Percentiles rank a stretch among this genome's conserved stretches.
Evolutionary conservation across 1,140 invertebrate species (phyloP).

Genomic region (Tetraneura akinire): DNA sequence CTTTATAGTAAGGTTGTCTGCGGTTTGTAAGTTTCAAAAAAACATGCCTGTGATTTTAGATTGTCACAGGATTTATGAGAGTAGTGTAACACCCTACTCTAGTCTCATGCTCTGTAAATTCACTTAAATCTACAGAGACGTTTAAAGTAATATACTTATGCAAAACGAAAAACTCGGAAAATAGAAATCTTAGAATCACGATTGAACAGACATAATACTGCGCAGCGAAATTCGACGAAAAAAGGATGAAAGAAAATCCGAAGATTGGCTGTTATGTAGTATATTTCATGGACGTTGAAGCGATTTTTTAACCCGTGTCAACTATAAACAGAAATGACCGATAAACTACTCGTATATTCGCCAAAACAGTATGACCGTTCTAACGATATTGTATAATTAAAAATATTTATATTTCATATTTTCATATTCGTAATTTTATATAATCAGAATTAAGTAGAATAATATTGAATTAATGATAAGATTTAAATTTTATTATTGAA

Average conservation of each 20-base stretch:
- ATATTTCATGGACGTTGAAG: background rate
- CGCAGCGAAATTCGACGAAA: background rate
- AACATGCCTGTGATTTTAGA: background rate
- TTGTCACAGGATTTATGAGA: constrained; percentile 14
- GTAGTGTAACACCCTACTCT: constrained; percentile 1
- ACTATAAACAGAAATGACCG: too few species aligned
- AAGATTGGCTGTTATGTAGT: background rate
- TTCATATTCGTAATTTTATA: too few species aligned
- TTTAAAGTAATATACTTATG: constrained; percentile 24
- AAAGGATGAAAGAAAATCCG: background rate
- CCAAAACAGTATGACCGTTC: too few species aligned
- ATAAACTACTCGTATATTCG: too few species aligned
- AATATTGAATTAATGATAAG: too few species aligned
- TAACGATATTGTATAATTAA: too few species aligned
- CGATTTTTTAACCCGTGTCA: too few species aligned
- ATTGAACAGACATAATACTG: background rate
- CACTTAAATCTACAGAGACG: constrained; percentile 7
- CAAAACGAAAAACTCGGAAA: background rate
- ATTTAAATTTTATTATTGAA: too few species aligned
- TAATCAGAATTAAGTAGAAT: too few species aligned
- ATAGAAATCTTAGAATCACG: background rate
- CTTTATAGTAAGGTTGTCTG: background rate
- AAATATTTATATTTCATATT: too few species aligned
- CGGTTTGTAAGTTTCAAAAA: background rate
- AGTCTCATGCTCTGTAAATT: background rate